Percentiles rank a stretch among this genome's conserved stretches.
These are phyloP conservation scores for Brachirus orientalis DNA, from an alignment of 2,113 vertebrate species.

Conservation along the genomic window DNA sequence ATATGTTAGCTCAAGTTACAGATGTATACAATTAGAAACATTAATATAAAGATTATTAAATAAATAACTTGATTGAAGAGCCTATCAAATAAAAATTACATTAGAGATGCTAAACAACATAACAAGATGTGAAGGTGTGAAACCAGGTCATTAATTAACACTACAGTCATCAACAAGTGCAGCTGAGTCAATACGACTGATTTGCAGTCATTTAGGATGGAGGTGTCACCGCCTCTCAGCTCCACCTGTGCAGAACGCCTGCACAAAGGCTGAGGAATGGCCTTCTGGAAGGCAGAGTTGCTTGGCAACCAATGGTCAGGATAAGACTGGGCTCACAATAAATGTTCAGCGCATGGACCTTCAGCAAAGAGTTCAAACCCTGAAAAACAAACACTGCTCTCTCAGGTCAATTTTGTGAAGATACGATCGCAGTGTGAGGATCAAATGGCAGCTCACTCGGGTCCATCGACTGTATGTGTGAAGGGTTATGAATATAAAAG, in stretches of 20 bases:
- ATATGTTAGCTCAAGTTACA: neutral
- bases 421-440: conserved; percentile 37
- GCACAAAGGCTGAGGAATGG: conserved; percentile 71
- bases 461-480: conserved; percentile 25
- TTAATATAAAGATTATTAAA: neutral
- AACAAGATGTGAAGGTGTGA: neutral
- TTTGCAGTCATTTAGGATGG: conserved; percentile 33
- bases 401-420: conserved; percentile 51
- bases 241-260: conserved; percentile 49
- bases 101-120: no score
- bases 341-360: conserved; percentile 70
- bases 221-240: conserved; percentile 51
- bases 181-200: conserved; percentile 25
- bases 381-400: conserved; percentile 67
- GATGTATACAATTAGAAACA: neutral
- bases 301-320: conserved; percentile 80
- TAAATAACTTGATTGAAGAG: no score
- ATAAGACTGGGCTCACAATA: conserved; percentile 67
- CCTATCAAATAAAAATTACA: no score
- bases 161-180: conserved; percentile 59
- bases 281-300: conserved; percentile 79
- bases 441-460: conserved; percentile 63
- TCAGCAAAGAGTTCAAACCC: conserved; percentile 73
- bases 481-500: conserved; percentile 18
- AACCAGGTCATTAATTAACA: conserved; percentile 43